Evolutionary conservation across 2,797 vertebrate species (phyloP).

Genomic region (Pagetopsis macropterus): DNA sequence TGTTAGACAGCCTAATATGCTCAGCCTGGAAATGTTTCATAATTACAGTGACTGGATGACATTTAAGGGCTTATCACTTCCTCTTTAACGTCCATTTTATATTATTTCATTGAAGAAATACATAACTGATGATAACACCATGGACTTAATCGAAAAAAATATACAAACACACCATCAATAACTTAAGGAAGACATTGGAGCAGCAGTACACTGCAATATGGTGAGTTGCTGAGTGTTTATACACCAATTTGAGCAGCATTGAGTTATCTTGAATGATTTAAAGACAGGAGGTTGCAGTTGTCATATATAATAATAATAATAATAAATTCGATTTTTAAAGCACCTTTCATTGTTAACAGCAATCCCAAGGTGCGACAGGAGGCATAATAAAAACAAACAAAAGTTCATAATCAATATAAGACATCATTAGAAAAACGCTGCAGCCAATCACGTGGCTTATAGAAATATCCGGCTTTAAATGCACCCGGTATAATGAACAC

Average conservation of each 20-base stretch:
- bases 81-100: background rate
- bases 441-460: slow-evolving; percentile 31
- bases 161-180: background rate
- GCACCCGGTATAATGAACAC: slow-evolving; percentile 13
- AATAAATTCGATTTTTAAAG: no score
- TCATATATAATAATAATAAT: background rate
- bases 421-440: background rate
- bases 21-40: background rate
- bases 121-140: background rate
- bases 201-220: background rate
- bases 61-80: background rate
- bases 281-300: background rate
- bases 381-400: no score
- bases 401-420: background rate
- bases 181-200: background rate
- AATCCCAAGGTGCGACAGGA: no score
- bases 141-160: background rate
- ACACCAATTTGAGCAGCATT: background rate
- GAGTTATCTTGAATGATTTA: slow-evolving; percentile 1
- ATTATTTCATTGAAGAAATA: background rate
- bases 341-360: no score
- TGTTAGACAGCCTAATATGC: background rate
- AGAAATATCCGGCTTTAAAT: slow-evolving; percentile 3
- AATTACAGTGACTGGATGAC: background rate
- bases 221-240: background rate